Conservation (phyloP, 2,797 vertebrate species). For the Spondyliosoma cantharus region DNA sequence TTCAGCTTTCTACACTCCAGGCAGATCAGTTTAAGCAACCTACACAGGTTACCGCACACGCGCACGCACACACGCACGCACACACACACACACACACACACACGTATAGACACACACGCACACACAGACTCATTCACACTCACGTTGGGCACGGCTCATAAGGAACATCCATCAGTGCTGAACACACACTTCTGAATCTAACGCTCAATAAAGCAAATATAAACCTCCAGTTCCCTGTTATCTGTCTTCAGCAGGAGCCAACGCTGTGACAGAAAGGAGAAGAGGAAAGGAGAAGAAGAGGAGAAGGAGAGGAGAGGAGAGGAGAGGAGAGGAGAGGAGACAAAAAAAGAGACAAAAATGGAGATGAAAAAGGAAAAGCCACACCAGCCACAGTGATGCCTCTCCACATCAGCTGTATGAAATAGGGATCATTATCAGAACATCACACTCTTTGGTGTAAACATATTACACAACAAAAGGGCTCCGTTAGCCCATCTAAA, state of each 20-base stretch:
- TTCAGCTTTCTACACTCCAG: constrained; percentile 48
- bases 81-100: constrained; percentile 2
- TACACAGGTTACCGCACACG: constrained; percentile 50
- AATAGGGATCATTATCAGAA: constrained; percentile 24
- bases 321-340: constrained; percentile 14
- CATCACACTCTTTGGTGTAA: not conserved
- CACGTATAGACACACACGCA: constrained; percentile 32
- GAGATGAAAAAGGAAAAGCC: too few relatives aligned
- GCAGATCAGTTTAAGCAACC: constrained; percentile 59
- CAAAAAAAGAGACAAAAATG: not conserved
- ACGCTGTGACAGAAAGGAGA: constrained; percentile 58
- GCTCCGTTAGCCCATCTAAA: constrained; percentile 3
- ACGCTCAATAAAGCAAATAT: constrained; percentile 82
- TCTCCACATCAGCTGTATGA: constrained; percentile 11
- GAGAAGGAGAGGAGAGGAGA: constrained; percentile 22
- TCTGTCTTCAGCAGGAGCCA: constrained; percentile 79
- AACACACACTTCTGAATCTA: constrained; percentile 76
- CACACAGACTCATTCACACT: not conserved
- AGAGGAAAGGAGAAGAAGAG: constrained; percentile 19
- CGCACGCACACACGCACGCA: constrained; percentile 26
- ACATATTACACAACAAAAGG: constrained; percentile 28
- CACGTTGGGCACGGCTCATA: constrained; percentile 57
- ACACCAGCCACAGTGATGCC: constrained; percentile 1
- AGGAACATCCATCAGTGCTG: constrained; percentile 75
- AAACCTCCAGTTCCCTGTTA: constrained; percentile 75